phyloP scores from a whole-genome alignment of 2,113 vertebrate genomes.

The Haplochromis vanheusdeni region DNA sequence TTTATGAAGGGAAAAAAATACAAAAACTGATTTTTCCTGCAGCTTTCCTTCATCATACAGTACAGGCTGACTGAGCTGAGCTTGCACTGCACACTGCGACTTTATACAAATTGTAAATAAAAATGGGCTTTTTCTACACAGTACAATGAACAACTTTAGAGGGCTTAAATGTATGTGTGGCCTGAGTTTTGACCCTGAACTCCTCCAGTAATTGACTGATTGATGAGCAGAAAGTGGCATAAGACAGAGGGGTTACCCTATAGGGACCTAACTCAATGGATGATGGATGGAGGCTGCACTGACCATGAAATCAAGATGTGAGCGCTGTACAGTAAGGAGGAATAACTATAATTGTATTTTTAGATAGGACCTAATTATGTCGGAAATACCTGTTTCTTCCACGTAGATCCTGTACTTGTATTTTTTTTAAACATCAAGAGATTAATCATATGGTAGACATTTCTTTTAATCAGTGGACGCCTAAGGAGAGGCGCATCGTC shows the following conservation, averaged over 20 bases:
- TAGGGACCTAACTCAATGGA: slow-evolving; percentile 4
- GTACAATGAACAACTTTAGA: background rate
- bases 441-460: background rate
- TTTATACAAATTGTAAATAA: background rate
- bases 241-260: slow-evolving; percentile 4
- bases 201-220: slow-evolving; percentile 51
- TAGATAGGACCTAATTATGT: background rate
- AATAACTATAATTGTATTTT: background rate
- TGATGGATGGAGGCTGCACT: slow-evolving; percentile 18
- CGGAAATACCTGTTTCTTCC: background rate
- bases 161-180: background rate
- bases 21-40: slow-evolving; percentile 11
- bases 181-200: slow-evolving; percentile 40
- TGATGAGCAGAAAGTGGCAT: slow-evolving; percentile 55
- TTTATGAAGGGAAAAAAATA: slow-evolving; percentile 11
- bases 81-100: background rate
- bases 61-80: background rate
- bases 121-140: background rate
- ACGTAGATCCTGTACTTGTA: background rate
- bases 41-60: background rate
- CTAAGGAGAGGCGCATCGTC: background rate
- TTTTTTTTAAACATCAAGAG: background rate
- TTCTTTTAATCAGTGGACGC: background rate
- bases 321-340: background rate
- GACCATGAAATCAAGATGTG: background rate